phyloP scores from a whole-genome alignment of 2,113 vertebrate genomes.

The Lophotis ruficrista region DNA sequence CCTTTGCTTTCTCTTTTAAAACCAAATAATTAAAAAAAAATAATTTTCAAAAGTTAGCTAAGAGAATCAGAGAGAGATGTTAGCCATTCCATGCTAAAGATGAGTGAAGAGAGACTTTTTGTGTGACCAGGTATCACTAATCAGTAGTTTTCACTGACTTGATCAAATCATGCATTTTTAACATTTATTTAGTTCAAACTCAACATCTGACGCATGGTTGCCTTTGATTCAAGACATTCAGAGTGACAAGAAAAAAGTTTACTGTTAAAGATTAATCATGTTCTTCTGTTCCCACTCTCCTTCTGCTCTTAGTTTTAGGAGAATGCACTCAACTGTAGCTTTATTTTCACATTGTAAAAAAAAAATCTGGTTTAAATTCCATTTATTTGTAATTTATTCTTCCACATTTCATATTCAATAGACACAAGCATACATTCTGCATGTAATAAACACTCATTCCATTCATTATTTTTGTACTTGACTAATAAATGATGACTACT shows the following conservation, averaged over 20 bases:
- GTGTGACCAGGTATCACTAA: background rate
- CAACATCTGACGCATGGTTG: constrained; percentile 44
- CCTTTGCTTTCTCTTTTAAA: background rate
- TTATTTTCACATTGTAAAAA: constrained; percentile 25
- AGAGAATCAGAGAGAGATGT: background rate
- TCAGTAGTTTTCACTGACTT: background rate
- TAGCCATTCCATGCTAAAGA: background rate
- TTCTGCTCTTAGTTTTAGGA: constrained; percentile 51
- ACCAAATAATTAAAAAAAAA: background rate
- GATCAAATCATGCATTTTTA: constrained; percentile 8
- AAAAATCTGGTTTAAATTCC: background rate
- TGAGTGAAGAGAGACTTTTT: background rate
- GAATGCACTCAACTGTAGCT: background rate
- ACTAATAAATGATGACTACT: background rate
- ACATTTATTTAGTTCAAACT: constrained; percentile 34
- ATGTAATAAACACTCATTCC: background rate
- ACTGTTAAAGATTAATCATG: constrained; percentile 67
- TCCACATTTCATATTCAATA: background rate
- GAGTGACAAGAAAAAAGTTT: constrained; percentile 65
- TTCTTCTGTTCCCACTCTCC: constrained; percentile 67
- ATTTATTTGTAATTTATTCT: constrained; percentile 21
- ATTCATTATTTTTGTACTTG: background rate
- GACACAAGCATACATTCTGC: background rate
- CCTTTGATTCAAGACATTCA: constrained; percentile 52
- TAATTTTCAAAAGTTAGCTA: background rate